A percentile compares a stretch with the other conserved stretches of the same genome.
Evolutionary conservation across 2,888 invertebrate genomes (phyloP).

Genomic region (Elysia crispata): DNA sequence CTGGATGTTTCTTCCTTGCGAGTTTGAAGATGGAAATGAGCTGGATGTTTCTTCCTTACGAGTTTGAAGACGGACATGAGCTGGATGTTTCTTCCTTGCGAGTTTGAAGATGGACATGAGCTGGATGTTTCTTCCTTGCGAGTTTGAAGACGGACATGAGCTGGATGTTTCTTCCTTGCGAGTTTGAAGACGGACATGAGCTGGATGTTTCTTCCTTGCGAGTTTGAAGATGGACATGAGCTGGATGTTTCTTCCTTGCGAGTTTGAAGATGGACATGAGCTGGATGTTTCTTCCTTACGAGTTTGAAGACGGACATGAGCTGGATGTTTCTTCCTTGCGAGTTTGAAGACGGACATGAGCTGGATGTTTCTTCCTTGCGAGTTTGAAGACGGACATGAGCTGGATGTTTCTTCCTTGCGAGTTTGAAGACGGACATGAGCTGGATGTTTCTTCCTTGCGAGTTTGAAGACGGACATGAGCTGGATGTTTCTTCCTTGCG

Average conservation of each 20-base stretch:
- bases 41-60: conserved; percentile 7
- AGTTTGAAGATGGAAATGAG: neutral
- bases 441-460: conserved; percentile 12
- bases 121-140: conserved; percentile 12
- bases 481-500: conserved; percentile 12
- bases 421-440: neutral
- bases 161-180: conserved; percentile 12
- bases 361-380: conserved; percentile 12
- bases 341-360: neutral
- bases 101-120: neutral
- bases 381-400: neutral
- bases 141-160: neutral
- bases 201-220: conserved; percentile 12
- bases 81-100: conserved; percentile 12
- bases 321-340: conserved; percentile 12
- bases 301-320: neutral
- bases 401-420: conserved; percentile 12
- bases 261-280: neutral
- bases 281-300: conserved; percentile 7
- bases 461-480: neutral
- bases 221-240: neutral
- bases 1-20: conserved; percentile 12
- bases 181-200: neutral
- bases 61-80: neutral
- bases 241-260: conserved; percentile 12